Percentiles rank a stretch among this genome's conserved stretches.
phyloP scores from a whole-genome alignment of 2,113 vertebrate genomes.

The Pterophyllum scalare region DNA sequence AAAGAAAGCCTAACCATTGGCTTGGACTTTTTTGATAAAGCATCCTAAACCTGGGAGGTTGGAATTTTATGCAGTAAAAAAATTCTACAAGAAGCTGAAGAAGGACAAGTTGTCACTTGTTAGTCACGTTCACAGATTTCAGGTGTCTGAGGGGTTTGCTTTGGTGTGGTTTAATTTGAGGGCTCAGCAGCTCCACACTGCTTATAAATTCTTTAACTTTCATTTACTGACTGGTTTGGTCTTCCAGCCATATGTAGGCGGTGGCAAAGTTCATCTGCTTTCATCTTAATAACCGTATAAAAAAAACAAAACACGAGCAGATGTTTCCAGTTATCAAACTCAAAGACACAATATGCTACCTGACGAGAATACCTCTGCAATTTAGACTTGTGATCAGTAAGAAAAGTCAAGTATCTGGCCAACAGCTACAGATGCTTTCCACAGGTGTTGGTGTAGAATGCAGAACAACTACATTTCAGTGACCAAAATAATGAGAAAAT shows the following conservation, averaged over 20 bases:
- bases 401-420: background rate
- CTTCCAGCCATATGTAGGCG: background rate
- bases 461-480: background rate
- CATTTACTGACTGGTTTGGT: background rate
- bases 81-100: background rate
- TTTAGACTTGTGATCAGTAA: background rate
- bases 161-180: background rate
- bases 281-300: background rate
- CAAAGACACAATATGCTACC: background rate
- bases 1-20: slow-evolving; percentile 15
- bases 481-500: background rate
- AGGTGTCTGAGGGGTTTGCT: background rate
- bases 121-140: background rate
- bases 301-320: background rate
- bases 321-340: background rate
- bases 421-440: background rate
- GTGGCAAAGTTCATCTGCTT: background rate
- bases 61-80: background rate
- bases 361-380: background rate
- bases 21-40: slow-evolving; percentile 21
- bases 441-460: background rate
- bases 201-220: background rate
- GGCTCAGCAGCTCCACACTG: background rate
- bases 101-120: background rate
- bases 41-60: slow-evolving; percentile 9